Conservation (phyloP, 2,113 vertebrate genomes). For the Mesocricetus auratus region DNA sequence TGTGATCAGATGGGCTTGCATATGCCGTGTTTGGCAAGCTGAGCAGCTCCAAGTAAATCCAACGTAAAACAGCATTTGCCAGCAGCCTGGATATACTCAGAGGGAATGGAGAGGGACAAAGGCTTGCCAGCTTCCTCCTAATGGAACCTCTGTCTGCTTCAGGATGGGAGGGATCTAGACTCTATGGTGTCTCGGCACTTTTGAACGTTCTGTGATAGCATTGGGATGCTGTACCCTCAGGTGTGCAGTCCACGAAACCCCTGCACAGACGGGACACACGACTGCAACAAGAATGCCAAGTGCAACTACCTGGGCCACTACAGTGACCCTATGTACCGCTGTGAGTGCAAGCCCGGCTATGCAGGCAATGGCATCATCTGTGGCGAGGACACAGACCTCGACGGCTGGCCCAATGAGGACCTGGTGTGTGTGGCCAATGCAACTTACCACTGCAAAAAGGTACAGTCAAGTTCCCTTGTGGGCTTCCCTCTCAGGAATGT, state of each 20-base stretch:
- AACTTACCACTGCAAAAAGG: slow-evolving; percentile 99
- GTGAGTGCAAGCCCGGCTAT: slow-evolving; percentile 97
- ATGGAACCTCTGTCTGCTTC: neutral
- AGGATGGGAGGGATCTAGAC: neutral
- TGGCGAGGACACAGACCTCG: slow-evolving; percentile 96
- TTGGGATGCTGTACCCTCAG: slow-evolving; percentile 83
- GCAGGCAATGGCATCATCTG: slow-evolving; percentile 98
- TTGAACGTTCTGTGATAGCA: neutral
- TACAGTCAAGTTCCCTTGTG: slow-evolving; percentile 76
- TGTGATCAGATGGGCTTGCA: neutral
- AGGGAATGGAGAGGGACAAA: no score
- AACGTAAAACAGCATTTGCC: neutral
- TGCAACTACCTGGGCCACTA: slow-evolving; percentile 98
- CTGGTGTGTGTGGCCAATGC: slow-evolving; percentile 96
- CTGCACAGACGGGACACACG: slow-evolving; percentile 95
- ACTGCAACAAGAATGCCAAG: slow-evolving; percentile 97
- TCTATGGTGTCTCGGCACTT: neutral
- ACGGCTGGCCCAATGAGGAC: slow-evolving; percentile 97
- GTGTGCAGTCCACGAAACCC: slow-evolving; percentile 97
- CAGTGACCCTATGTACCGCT: slow-evolving; percentile 97
- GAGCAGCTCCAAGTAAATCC: slow-evolving; percentile 21
- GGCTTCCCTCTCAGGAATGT: rapidly evolving
- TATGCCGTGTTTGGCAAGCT: neutral
- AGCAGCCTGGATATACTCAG: neutral
- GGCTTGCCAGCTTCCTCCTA: neutral